Conservation (phyloP, 2,113 vertebrate species). For the Cephalopholis sonnerati region DNA sequence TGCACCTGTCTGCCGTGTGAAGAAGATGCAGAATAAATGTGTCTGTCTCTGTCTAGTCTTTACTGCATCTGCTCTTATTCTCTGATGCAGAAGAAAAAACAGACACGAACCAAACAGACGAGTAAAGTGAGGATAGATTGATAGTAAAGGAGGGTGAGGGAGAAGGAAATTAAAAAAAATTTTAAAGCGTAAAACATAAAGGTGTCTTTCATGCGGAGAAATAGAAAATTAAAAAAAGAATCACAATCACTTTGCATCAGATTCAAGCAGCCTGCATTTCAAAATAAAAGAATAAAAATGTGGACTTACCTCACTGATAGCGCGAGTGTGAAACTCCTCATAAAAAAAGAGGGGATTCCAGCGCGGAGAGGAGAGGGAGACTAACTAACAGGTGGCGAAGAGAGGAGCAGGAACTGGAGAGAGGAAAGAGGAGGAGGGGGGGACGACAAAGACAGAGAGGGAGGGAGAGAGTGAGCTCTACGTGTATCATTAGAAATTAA, state of each 20-base stretch:
- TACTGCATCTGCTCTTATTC: background rate
- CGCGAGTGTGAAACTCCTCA: slow-evolving; percentile 78
- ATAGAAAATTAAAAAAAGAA: background rate
- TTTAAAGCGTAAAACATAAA: background rate
- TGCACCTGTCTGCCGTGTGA: slow-evolving; percentile 47
- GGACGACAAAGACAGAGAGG: slow-evolving; percentile 32
- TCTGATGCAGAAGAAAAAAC: background rate
- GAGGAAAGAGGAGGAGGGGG: slow-evolving; percentile 18
- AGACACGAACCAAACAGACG: background rate
- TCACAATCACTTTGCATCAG: background rate
- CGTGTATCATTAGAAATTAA: slow-evolving; percentile 71
- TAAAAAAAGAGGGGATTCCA: slow-evolving; percentile 76
- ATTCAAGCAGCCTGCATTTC: slow-evolving; percentile 3
- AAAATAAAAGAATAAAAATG: slow-evolving; percentile 25
- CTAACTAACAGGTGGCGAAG: slow-evolving; percentile 83
- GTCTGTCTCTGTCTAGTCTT: background rate
- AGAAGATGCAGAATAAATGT: slow-evolving; percentile 14
- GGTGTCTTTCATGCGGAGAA: background rate
- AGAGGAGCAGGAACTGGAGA: slow-evolving; percentile 58
- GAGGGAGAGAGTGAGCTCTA: slow-evolving; percentile 14
- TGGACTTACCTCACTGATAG: slow-evolving; percentile 75
- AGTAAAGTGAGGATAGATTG: background rate
- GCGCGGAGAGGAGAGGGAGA: slow-evolving; percentile 61
- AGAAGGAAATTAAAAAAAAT: background rate
- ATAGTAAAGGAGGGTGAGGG: background rate